Conservation (phyloP, 2,797 vertebrate genomes). For the Chiloscyllium punctatum region DNA sequence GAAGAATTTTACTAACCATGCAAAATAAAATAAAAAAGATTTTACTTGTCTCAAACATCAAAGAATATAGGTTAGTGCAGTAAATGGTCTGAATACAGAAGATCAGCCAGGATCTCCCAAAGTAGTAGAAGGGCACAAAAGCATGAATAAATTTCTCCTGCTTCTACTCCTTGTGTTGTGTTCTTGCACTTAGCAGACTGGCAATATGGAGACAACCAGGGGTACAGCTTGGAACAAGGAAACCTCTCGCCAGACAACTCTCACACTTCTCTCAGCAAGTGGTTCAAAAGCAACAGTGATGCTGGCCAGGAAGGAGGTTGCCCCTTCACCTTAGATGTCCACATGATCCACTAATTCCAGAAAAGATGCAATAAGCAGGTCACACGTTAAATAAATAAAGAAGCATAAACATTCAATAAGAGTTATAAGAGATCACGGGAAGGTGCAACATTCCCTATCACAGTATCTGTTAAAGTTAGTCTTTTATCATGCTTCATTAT, state of each 20-base stretch:
- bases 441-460: not conserved
- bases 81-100: no score
- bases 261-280: not conserved
- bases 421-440: not conserved
- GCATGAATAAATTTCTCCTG: no score
- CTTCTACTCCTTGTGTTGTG: no score
- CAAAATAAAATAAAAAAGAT: not conserved
- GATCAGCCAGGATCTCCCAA: no score
- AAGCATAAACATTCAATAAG: not conserved
- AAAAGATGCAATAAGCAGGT: not conserved
- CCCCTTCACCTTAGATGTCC: not conserved
- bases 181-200: not conserved
- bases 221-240: not conserved
- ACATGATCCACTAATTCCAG: not conserved
- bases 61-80: no score
- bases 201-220: not conserved
- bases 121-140: no score
- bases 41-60: not conserved
- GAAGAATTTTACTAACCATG: not conserved
- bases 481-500: not conserved
- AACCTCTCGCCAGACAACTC: not conserved
- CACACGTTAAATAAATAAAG: not conserved
- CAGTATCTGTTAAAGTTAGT: not conserved
- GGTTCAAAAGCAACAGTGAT: not conserved
- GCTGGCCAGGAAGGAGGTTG: not conserved